Base-by-base conservation (phyloP, 2,888 invertebrate species). In the Euzophera pinguis region DNA sequence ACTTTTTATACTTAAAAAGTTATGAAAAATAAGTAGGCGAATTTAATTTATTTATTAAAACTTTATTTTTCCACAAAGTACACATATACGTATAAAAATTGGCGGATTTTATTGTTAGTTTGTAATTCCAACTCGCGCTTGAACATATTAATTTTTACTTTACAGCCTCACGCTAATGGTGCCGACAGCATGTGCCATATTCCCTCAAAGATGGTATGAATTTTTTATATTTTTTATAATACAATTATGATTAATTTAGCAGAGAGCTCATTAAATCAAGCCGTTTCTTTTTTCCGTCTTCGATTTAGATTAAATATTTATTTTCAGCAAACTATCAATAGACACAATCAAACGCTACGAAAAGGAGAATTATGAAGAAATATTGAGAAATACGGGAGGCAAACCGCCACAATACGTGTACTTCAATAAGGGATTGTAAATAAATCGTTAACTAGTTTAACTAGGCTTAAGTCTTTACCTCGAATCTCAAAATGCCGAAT, bases 381-480 rank as follows among this genome's bases (percentile, higher is more conserved):
- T 97, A 56, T 75, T 93, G 50, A 91, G 93, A 62, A 94, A 93
- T 54, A 92, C 92, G 0, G 88, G 90, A 50, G 93, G 92, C 1
- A 92, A 93, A 52, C 88, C 95, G 16, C 97, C 97, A 0, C 83
- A 91, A 52, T 91, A 91, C 42, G 93, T 97, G 0, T 97, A 95
- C 81, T 97, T 97, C 84, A 97, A 97, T 84, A 97, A 97, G 80
- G 97, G 97, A 22, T 88, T 97, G 66, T 97, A 94, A 93, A n/a
- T 35, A 13, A 38, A 4, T 13, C 14, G 14, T 13, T 32, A 32
- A 10, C 5, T 32, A 32, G 32, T 10, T 12, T 6, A 38, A 38
- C 13, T 38, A 13, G 38, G 13, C 38, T 38, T 38, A 38, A n/a
- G 35, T 22, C 22, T 22, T 2, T 3, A 22, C 22, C 22, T 3